Evolutionary conservation across 1,140 invertebrate genomes (phyloP), one percentile per base, ranked within the genome.

Genomic region (Plodia interpunctella): DNA sequence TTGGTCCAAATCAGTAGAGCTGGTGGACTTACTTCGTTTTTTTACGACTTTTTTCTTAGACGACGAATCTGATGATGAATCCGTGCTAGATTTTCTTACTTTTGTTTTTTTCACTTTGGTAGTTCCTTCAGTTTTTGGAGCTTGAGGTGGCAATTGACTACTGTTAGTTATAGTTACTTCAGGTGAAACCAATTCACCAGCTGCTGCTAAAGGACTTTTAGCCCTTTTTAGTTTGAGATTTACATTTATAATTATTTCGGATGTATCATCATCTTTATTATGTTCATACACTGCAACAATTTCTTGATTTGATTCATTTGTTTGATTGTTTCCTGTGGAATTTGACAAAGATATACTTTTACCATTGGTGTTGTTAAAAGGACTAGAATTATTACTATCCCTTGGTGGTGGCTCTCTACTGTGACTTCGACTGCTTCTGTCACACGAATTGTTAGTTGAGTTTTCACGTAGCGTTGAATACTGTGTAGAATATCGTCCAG

Each of bases 111-210:
- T 90, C 2, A 88, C 89, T 62, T 90, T 90, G 11, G 81, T 83
- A 18, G 83, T 72, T n/a, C 68, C 65, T 55, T 91, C 91, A 20
- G 68, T 44, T 82, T 92, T 93, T 28, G 93, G 93, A 44, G 92
- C 87, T 68, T 91, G 91, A 0, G 93, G 93, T 38, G 93, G 93
- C 53, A 92, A 76, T 62, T 91, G 87, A 75, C 80, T 81, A n/a
- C 13, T 44, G 59, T 84, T 86, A 6, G 79, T 79, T 56, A 80
- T 80, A 13, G 73, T 83, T 56, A 83, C 76, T 81, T 89, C 87
- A 30, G 87, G 75, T 21, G 78, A 80, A 51, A 80, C 68, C 55
- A 85, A 55, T 55, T 87, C 85, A 13, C 74, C 63, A 20, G 70
- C 62, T 13, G 62, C 55, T 13, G 53, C 52, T 53, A 53, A 35